Base-by-base conservation (phyloP, 2,888 invertebrate species). In the Plagodis dolabraria region DNA sequence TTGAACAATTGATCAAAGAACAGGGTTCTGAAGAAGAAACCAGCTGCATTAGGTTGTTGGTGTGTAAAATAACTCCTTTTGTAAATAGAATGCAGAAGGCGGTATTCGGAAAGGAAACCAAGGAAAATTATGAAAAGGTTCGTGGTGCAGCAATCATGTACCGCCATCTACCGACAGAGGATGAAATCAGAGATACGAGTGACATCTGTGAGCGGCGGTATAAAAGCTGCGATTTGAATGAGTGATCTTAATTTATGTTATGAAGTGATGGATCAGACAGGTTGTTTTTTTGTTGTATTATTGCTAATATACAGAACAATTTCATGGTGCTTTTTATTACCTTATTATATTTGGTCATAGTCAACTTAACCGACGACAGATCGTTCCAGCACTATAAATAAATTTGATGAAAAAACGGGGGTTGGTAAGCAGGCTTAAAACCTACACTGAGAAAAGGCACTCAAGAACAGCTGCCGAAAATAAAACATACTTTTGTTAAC, bases 11-110 rank as follows among this genome's bases (percentile, higher is more conserved):
- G 64, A 89, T 96, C 50, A 87, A 92, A 74, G 87, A 93, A 68
- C 82, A 93, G 71, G 93, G 93, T 33, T 80, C 90, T 0, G 85
- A 93, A 7, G 91, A 94, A 60, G 95, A 96, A 69, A 95, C 94
- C 0, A 95, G 94, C 52, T 97, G 97, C 70, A 90, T 96, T 4
- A 94, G 95, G 73, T 86, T 96, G 36, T 83, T 97, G 38, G 87
- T 97, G 63, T 97, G 97, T 79, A 97, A 97, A 87, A 94, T 94
- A 64, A 94, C 96, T 0, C 97, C 97, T 0, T 94, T 97, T 62
- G 94, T 97, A 62, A 93, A 94, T 87, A 95, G 95, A 68, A 96
- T 97, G 94, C 97, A 97, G 76, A 93, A 93, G 58, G 94, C 95
- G n/a, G 92, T 92, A 0, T 87, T 96, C 58, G 92, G 86, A 9